Percentiles rank a stretch among this genome's conserved stretches.
Evolutionary conservation across 2,113 vertebrate genomes (phyloP).

Genomic region (Tragelaphus strepsiceros): DNA sequence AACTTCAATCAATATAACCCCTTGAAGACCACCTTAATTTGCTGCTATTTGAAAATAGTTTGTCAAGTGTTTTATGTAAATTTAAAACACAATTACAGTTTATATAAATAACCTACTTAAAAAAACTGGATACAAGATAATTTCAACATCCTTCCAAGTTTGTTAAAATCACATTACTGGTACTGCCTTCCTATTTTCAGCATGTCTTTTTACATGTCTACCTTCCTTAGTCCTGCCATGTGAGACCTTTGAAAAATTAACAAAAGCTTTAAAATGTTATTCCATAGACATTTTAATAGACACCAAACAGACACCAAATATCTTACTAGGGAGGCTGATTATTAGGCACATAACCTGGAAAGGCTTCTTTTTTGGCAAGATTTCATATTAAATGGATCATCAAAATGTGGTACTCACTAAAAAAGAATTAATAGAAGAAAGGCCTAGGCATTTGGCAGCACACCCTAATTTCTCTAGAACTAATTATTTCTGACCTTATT

Average conservation of each 20-base stretch:
- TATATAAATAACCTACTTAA: neutral
- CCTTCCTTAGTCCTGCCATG: neutral
- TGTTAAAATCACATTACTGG: neutral
- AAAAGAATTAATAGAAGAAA: conserved; percentile 30
- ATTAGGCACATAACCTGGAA: neutral
- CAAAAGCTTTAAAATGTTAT: neutral
- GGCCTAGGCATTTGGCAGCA: neutral
- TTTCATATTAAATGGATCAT: neutral
- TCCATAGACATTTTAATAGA: neutral
- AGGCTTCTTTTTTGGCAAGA: neutral
- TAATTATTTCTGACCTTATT: conserved; percentile 14
- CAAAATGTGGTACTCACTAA: neutral
- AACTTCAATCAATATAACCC: neutral
- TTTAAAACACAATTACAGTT: conserved; percentile 14
- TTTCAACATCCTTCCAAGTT: neutral
- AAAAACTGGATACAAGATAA: neutral
- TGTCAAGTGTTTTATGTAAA: neutral
- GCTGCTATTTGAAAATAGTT: neutral
- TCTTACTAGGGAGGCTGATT: neutral
- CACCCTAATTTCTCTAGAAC: neutral
- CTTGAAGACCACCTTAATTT: neutral
- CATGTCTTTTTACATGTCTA: neutral
- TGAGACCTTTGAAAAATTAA: conserved; percentile 36
- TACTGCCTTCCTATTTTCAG: neutral
- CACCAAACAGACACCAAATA: neutral